Evolutionary conservation across 2,888 invertebrate genomes (phyloP).

Genomic region (Sesamia inferens): DNA sequence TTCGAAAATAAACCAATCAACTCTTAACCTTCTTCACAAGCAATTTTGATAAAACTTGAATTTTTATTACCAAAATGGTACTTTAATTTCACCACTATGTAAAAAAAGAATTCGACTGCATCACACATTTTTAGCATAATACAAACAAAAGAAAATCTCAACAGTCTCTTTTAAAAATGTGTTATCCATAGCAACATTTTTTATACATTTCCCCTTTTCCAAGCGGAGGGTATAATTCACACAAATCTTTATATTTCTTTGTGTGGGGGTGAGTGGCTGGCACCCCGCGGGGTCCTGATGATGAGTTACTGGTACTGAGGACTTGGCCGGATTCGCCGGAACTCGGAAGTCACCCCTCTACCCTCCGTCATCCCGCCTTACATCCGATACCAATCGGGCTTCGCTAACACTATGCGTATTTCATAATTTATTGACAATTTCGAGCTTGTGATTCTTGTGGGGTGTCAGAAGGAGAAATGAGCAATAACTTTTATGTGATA

Average conservation of each 20-base stretch:
- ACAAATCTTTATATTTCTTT: conserved; percentile 88
- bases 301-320: conserved; percentile 84
- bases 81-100: not conserved
- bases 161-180: conserved; percentile 54
- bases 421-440: conserved; percentile 83
- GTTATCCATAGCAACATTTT: conserved; percentile 54
- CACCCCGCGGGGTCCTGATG: conserved; percentile 85
- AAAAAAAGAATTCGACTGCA: not conserved
- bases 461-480: conserved; percentile 22
- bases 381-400: conserved; percentile 88
- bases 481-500: not conserved
- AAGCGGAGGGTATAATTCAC: conserved; percentile 84
- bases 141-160: conserved; percentile 49
- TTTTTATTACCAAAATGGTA: not conserved
- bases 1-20: not conserved
- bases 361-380: conserved; percentile 78
- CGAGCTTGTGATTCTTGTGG: conserved; percentile 37
- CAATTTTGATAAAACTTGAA: not conserved
- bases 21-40: too few relatives aligned
- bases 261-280: conserved; percentile 77
- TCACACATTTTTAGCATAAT: not conserved
- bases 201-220: conserved; percentile 77
- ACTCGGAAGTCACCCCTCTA: conserved; percentile 85
- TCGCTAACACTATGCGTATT: conserved; percentile 77
- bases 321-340: conserved; percentile 63